phyloP scores from a whole-genome alignment of 2,888 invertebrate species.

The Microplitis deprimator region DNA sequence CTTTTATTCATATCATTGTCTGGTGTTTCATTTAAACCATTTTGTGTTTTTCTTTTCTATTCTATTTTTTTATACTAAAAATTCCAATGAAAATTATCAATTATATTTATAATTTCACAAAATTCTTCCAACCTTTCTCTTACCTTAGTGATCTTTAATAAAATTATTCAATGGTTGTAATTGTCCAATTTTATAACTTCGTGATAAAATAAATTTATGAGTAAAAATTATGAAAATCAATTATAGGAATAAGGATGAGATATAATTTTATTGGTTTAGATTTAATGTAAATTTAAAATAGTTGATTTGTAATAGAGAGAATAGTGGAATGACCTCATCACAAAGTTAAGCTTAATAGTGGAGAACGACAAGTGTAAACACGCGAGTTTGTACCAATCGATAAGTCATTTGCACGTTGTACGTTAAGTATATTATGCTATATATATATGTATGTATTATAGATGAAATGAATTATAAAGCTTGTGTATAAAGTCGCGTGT shows the following conservation, averaged over 20 bases:
- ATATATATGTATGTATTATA: not conserved
- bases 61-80: not conserved
- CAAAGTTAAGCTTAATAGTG: conserved; percentile 1
- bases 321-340: conserved; percentile 27
- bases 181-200: not conserved
- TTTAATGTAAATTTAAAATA: not conserved
- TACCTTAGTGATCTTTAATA: not conserved
- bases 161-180: not conserved
- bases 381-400: conserved; percentile 29
- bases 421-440: conserved; percentile 3
- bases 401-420: conserved; percentile 24
- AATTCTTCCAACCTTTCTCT: not conserved
- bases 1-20: not conserved
- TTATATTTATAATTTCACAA: not conserved
- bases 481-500: conserved; percentile 28
- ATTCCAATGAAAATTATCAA: not conserved
- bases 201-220: not conserved
- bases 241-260: not conserved
- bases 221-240: no score
- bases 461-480: conserved; percentile 7
- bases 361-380: conserved; percentile 25
- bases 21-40: not conserved
- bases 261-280: conserved; percentile 16
- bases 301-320: not conserved
- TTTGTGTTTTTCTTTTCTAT: not conserved